These are phyloP conservation scores for Morpho helenor DNA, from an alignment of 2,888 invertebrate genomes.

Conservation along the genomic window DNA sequence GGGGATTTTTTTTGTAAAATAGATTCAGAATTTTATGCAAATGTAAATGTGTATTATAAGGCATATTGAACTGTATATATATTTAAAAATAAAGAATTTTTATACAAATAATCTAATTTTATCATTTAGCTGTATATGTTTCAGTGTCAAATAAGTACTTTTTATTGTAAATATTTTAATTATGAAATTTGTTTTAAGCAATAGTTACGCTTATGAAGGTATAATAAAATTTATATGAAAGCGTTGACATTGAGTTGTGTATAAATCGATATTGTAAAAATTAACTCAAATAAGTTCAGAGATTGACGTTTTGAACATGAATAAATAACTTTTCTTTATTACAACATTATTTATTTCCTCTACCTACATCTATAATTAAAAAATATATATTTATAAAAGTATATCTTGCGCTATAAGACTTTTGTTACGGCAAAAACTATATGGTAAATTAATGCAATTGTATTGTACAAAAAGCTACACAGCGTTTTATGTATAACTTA, in stretches of 20 bases:
- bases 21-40: constrained; percentile 55
- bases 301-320: constrained; percentile 72
- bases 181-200: constrained; percentile 70
- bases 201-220: constrained; percentile 64
- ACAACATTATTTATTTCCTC: background rate
- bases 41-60: constrained; percentile 66
- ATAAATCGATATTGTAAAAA: constrained; percentile 75
- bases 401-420: too few species aligned
- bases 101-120: constrained; percentile 58
- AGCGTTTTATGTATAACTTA: too few species aligned
- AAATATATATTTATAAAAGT: too few species aligned
- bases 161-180: constrained; percentile 60
- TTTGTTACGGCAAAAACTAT: too few species aligned
- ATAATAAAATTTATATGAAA: constrained; percentile 72
- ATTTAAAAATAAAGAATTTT: constrained; percentile 72
- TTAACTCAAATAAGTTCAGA: constrained; percentile 71
- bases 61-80: constrained; percentile 67
- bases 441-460: too few species aligned
- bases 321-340: constrained; percentile 67
- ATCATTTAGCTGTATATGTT: constrained; percentile 63
- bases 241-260: constrained; percentile 72
- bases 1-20: constrained; percentile 54
- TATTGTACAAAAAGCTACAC: too few species aligned
- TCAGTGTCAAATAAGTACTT: constrained; percentile 54
- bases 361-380: background rate